These are phyloP conservation scores for Caenorhabditis elegans DNA, from an alignment of 1,140 invertebrate species.

Conservation along the genomic window DNA sequence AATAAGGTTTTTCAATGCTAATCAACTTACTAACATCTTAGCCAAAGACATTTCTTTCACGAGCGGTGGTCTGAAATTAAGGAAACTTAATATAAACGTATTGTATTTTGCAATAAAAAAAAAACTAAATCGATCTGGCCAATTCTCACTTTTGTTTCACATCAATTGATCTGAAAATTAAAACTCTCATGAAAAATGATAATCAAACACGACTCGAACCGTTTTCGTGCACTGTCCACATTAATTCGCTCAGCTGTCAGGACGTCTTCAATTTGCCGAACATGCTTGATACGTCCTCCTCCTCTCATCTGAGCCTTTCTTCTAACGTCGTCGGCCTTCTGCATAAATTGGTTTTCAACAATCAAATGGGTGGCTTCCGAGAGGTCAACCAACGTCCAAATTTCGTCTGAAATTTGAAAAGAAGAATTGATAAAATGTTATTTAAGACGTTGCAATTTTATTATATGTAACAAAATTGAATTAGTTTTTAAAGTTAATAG, in stretches of 20 bases:
- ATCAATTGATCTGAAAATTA: slow-evolving; percentile 3
- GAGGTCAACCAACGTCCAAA: slow-evolving; percentile 56
- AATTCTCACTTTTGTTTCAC: slow-evolving; percentile 2
- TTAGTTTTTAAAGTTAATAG: too few relatives aligned
- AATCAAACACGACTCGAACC: too few relatives aligned
- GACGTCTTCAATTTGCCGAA: slow-evolving; percentile 51
- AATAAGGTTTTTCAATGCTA: not conserved
- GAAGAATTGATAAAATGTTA: too few relatives aligned
- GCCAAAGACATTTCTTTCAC: slow-evolving; percentile 26
- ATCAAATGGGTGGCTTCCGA: slow-evolving; percentile 53
- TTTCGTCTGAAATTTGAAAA: slow-evolving; percentile 49
- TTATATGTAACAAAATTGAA: too few relatives aligned
- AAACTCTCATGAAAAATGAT: too few relatives aligned
- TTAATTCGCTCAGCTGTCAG: slow-evolving; percentile 42
- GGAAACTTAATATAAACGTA: too few relatives aligned
- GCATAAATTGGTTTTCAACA: slow-evolving; percentile 48
- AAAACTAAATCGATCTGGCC: not conserved
- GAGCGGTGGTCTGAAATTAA: not conserved
- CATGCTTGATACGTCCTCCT: slow-evolving; percentile 53
- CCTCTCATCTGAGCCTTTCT: slow-evolving; percentile 58
- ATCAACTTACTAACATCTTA: not conserved
- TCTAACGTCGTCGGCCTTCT: slow-evolving; percentile 55
- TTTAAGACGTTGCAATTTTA: too few relatives aligned
- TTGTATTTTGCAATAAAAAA: not conserved
- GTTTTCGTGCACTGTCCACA: slow-evolving; percentile 21